phyloP scores from a whole-genome alignment of 1,140 invertebrate genomes.

The Leucophenga varia region DNA sequence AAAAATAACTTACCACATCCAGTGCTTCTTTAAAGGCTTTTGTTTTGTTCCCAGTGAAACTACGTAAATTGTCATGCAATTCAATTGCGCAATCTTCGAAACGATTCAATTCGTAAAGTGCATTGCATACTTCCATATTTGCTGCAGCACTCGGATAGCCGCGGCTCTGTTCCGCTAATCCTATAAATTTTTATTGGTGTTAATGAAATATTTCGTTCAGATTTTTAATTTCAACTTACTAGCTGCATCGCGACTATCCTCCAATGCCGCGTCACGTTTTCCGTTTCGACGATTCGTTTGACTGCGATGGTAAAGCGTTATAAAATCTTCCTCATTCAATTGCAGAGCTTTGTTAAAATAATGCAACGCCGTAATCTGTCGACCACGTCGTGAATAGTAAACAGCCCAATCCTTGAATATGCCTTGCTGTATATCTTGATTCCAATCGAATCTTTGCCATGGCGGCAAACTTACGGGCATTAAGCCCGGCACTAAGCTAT shows the following conservation, averaged over 20 bases:
- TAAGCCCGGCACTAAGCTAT: too few species aligned
- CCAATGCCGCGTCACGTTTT: slow-evolving; percentile 23
- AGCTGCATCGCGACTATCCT: slow-evolving; percentile 24
- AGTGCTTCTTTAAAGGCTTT: slow-evolving; percentile 11
- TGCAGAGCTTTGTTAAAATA: slow-evolving; percentile 37
- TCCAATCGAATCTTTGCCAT: slow-evolving; percentile 43
- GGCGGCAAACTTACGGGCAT: too few species aligned
- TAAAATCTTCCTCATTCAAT: slow-evolving; percentile 21
- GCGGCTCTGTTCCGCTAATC: too few species aligned
- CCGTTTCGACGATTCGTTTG: slow-evolving; percentile 29
- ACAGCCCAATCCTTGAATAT: slow-evolving; percentile 46
- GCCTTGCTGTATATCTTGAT: slow-evolving; percentile 29
- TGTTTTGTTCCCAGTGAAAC: slow-evolving; percentile 15
- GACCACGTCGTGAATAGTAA: slow-evolving; percentile 31
- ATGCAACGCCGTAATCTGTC: slow-evolving; percentile 31
- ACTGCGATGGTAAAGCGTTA: slow-evolving; percentile 34
- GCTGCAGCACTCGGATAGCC: too few species aligned
- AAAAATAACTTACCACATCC: slow-evolving; percentile 16
- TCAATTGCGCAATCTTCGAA: slow-evolving; percentile 19
- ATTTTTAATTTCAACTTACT: too few species aligned
- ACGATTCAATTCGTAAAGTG: slow-evolving; percentile 18
- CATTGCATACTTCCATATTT: slow-evolving; percentile 9
- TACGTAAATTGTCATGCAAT: slow-evolving; percentile 11
- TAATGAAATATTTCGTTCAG: too few species aligned
- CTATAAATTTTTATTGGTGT: too few species aligned